Evolutionary conservation across 2,113 vertebrate species (phyloP), one percentile per base, ranked within the genome.

Genomic region (Ceratotherium simum): DNA sequence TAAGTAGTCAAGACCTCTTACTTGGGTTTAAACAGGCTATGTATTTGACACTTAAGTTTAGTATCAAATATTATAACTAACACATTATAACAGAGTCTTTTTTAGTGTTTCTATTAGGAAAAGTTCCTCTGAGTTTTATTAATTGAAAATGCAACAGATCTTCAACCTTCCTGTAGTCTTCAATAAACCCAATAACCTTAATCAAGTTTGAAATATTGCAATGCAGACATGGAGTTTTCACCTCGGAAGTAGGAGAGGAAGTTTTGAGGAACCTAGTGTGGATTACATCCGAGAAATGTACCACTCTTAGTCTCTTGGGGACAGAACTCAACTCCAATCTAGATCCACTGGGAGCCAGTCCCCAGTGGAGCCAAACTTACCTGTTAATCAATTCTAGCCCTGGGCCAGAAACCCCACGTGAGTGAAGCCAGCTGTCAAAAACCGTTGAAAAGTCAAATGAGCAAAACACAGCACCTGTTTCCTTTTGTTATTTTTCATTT

Each of bases 371-470:
- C 23, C 48, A 83, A 11, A 14, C 8, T 85, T 65, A 65, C 5
- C 21, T n/a, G 29, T 84, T 64, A 58, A 88, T 80, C n/a, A 96
- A 2, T 67, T n/a, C 81, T 67, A 86, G 85, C 31, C 54, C 1
- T n/a, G 29, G 80, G 90, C 75, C 54, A 56, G 60, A 73, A 90
- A 46, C 21, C 51, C 46, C 51, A 27, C 11, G 25, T 25, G 39
- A 51, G 31, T 42, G 42, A 90, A 48, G 31, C 14, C 54, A 82
- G 27, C 69, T 91, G 85, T 90, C 80, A 93, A 75, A 97, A 92
- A 51, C 81, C 25, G 78, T 54, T 60, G 20, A 60, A 89, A 91
- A 81, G n/a, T 95, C 72, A 95, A 83, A 67, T 5, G 23, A 75
- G 48, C 33, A 83, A 91, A 96, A 75, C 33, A 39, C 4, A 11